Percentiles rank a stretch among this genome's conserved stretches.
phyloP scores from a whole-genome alignment of 2,797 vertebrate genomes.

The Lindbergichthys nudifrons region DNA sequence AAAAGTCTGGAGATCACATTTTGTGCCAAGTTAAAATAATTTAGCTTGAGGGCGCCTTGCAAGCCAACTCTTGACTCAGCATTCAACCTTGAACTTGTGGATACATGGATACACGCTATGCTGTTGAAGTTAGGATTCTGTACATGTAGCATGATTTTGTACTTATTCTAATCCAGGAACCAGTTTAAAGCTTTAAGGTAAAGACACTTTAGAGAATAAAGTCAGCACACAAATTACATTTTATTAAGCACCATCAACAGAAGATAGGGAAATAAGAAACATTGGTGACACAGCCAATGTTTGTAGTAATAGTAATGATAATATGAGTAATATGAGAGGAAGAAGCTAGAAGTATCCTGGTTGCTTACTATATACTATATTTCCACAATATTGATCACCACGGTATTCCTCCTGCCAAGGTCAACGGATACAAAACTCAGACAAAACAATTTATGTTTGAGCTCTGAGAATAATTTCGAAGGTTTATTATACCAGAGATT shows the following conservation, averaged over 20 bases:
- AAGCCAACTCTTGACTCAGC: conserved; percentile 40
- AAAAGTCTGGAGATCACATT: conserved; percentile 36
- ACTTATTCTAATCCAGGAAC: not conserved
- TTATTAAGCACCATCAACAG: not conserved
- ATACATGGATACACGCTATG: not conserved
- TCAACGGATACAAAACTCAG: not conserved
- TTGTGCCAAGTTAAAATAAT: conserved; percentile 41
- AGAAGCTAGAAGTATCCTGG: not conserved
- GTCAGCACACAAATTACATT: not conserved
- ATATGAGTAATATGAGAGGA: not conserved
- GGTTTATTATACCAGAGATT: not conserved
- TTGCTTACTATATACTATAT: not conserved
- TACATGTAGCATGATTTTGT: conserved; percentile 1
- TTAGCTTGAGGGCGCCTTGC: conserved; percentile 26
- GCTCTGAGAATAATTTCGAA: not conserved
- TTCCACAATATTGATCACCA: not conserved
- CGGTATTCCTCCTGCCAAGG: conserved; percentile 11
- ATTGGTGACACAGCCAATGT: not conserved
- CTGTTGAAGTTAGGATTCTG: not conserved
- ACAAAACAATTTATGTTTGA: conserved; percentile 15
- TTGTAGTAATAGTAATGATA: not conserved
- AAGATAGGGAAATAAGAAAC: not conserved
- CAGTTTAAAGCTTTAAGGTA: not conserved
- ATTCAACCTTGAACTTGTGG: not conserved
- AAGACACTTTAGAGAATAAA: not conserved